Conservation (phyloP, 1,140 invertebrate genomes). For the Drosophila neocordata region DNA sequence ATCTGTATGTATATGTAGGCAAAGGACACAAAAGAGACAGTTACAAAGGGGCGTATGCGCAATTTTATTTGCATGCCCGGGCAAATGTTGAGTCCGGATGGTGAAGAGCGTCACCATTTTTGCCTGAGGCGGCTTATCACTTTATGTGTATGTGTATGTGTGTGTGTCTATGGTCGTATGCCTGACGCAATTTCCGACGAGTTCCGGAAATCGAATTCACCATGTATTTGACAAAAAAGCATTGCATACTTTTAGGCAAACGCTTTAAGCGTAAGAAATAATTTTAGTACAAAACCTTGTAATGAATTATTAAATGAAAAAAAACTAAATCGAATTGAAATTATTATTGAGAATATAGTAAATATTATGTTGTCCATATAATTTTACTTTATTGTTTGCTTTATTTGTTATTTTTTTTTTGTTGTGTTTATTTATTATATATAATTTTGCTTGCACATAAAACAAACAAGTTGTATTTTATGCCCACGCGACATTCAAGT, state of each 20-base stretch:
- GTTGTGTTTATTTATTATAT: conserved; percentile 2
- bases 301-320: neutral
- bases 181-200: conserved; percentile 8
- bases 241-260: conserved; percentile 5
- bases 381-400: conserved; percentile 4
- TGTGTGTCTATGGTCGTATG: neutral
- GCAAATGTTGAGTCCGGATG: neutral
- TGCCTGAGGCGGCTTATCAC: conserved; percentile 72
- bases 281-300: neutral
- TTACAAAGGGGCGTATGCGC: conserved; percentile 63
- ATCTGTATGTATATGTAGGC: conserved; percentile 8
- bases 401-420: neutral
- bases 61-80: conserved; percentile 71
- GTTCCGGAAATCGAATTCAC: conserved; percentile 15
- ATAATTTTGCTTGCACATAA: conserved; percentile 43
- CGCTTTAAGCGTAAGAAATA: neutral
- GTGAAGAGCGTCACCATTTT: conserved; percentile 24
- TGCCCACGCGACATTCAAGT: conserved; percentile 34
- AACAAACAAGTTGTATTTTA: conserved; percentile 54
- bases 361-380: neutral
- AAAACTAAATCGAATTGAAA: neutral
- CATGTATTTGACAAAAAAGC: neutral
- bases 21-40: conserved; percentile 18
- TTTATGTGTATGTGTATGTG: conserved; percentile 32
- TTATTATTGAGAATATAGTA: conserved; percentile 2